Percentiles rank a stretch among this genome's conserved stretches.
Conservation (phyloP, 2,888 invertebrate species). For the Stomorhina lunata region DNA sequence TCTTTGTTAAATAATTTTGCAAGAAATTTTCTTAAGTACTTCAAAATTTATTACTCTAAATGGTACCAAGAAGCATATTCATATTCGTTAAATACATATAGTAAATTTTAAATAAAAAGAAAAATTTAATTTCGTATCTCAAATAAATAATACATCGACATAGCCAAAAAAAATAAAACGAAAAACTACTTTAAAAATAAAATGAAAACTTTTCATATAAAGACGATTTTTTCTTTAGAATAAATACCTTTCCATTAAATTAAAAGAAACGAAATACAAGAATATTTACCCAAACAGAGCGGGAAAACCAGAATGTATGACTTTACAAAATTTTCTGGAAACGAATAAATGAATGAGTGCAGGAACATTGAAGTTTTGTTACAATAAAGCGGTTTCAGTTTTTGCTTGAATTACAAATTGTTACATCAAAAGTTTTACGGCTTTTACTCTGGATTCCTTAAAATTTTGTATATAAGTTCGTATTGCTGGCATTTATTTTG, state of each 20-base stretch:
- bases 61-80: background rate
- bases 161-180: background rate
- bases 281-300: background rate
- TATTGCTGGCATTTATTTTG: background rate
- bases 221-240: conserved; percentile 1
- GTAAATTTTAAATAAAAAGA: background rate
- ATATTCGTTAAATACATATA: background rate
- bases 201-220: background rate
- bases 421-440: conserved; percentile 76
- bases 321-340: background rate
- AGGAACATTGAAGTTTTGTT: conserved; percentile 35
- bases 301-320: background rate
- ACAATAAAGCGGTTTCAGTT: conserved; percentile 71
- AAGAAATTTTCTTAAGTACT: background rate
- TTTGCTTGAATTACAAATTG: conserved; percentile 78
- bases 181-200: background rate
- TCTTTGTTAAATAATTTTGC: background rate
- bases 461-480: conserved; percentile 8
- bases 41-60: background rate
- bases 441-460: conserved; percentile 67
- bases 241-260: background rate
- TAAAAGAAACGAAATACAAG: conserved; percentile 1
- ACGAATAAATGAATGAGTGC: background rate
- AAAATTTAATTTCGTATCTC: background rate
- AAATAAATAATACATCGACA: background rate